Evolutionary conservation across 2,113 vertebrate genomes (phyloP).

Genomic region (Dryoscopus gambensis): DNA sequence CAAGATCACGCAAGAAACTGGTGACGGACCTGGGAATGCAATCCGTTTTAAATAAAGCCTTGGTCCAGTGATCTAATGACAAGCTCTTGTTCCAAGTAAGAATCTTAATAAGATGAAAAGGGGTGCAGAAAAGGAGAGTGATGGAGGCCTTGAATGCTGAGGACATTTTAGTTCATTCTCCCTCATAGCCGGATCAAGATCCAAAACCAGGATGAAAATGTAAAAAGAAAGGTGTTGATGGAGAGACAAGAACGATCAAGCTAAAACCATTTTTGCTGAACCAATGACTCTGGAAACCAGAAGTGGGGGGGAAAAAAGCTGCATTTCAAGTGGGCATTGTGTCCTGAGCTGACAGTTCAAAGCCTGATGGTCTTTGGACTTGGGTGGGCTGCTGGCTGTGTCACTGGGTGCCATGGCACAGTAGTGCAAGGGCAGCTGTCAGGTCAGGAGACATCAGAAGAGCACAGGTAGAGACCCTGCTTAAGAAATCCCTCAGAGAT

Average conservation of each 20-base stretch:
- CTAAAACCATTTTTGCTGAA: background rate
- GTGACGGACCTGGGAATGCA: background rate
- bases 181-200: background rate
- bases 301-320: accelerated
- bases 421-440: background rate
- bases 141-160: background rate
- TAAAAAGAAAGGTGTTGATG: background rate
- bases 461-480: background rate
- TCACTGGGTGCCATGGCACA: accelerated
- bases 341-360: background rate
- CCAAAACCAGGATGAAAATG: background rate
- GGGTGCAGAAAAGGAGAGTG: accelerated
- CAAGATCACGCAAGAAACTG: background rate
- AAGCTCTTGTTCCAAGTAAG: background rate
- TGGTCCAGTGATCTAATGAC: background rate
- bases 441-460: background rate
- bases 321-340: background rate
- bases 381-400: background rate
- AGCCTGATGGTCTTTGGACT: background rate
- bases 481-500: background rate
- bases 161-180: background rate
- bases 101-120: background rate
- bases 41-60: background rate
- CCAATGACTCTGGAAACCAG: background rate
- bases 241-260: background rate